Conservation (phyloP, 2,888 invertebrate species). For the Hyposoter didymator region DNA sequence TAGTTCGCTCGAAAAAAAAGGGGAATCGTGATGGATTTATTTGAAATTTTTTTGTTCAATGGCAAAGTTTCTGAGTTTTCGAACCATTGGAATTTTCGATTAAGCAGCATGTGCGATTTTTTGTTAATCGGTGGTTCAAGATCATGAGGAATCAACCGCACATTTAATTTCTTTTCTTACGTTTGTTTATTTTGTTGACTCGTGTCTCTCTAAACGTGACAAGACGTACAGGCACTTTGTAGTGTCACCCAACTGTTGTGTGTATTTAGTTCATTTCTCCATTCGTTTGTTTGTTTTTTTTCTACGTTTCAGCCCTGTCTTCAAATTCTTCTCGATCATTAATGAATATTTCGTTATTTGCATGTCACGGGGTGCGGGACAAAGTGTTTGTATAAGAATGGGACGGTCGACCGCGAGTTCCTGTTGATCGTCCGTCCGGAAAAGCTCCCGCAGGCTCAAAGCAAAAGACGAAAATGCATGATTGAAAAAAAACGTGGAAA, state of each 20-base stretch:
- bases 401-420: slow-evolving; percentile 74
- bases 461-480: slow-evolving; percentile 23
- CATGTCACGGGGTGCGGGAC: slow-evolving; percentile 68
- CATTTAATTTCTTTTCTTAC: slow-evolving; percentile 70
- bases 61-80: not conserved
- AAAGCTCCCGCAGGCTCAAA: slow-evolving; percentile 69
- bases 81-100: not conserved
- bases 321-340: slow-evolving; percentile 80
- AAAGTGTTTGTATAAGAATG: slow-evolving; percentile 64
- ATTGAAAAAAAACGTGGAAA: slow-evolving; percentile 21
- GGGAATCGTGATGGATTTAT: too few relatives aligned
- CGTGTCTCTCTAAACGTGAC: slow-evolving; percentile 81
- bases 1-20: too few relatives aligned
- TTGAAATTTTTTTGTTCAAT: not conserved
- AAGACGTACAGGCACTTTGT: slow-evolving; percentile 83
- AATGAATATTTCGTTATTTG: slow-evolving; percentile 49
- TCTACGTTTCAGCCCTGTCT: slow-evolving; percentile 80
- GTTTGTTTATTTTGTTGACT: slow-evolving; percentile 65
- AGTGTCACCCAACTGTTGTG: slow-evolving; percentile 81
- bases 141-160: slow-evolving; percentile 77
- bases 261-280: slow-evolving; percentile 54
- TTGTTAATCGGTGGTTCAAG: slow-evolving; percentile 72
- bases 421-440: slow-evolving; percentile 67
- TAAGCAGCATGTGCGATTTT: not conserved
- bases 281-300: slow-evolving; percentile 57